Percentiles rank a stretch among this genome's conserved stretches.
phyloP scores from a whole-genome alignment of 1,140 invertebrate genomes.

The Neodiprion fabricii region DNA sequence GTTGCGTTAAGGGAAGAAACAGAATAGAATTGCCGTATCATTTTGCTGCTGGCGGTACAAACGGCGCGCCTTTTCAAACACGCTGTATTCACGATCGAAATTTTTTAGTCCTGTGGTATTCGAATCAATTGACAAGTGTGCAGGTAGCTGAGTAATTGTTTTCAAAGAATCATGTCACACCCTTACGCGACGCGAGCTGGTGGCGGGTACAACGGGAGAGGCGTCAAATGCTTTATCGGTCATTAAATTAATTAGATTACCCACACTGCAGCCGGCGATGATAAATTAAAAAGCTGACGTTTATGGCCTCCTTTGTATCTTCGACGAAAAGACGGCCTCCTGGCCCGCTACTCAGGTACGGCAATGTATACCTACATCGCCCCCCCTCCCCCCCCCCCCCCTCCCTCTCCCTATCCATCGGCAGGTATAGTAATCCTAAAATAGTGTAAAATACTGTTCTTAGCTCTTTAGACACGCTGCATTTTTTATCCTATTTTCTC shows the following conservation, averaged over 20 bases:
- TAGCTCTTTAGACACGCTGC: neutral
- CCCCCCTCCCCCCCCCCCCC: neutral
- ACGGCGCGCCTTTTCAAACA: neutral
- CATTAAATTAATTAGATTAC: slow-evolving; percentile 35
- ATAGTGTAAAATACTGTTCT: slow-evolving; percentile 1
- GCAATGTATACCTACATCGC: too few relatives aligned
- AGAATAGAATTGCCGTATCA: neutral
- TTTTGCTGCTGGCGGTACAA: neutral
- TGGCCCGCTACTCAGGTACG: neutral
- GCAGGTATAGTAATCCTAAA: neutral
- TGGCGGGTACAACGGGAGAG: slow-evolving; percentile 17
- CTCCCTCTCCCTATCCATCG: neutral
- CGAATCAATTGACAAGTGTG: too few relatives aligned
- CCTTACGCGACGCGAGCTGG: neutral
- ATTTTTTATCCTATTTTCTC: neutral
- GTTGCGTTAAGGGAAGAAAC: neutral
- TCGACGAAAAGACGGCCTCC: neutral
- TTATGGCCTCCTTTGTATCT: slow-evolving; percentile 7
- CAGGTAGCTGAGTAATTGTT: neutral
- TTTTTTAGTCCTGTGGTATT: too few relatives aligned
- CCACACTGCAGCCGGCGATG: slow-evolving; percentile 8
- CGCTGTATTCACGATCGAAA: too few relatives aligned
- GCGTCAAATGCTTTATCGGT: slow-evolving; percentile 29
- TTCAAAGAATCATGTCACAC: neutral
- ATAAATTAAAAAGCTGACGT: slow-evolving; percentile 3